Evolutionary conservation across 2,888 invertebrate species (phyloP).

Genomic region (Athrips mouffetella): DNA sequence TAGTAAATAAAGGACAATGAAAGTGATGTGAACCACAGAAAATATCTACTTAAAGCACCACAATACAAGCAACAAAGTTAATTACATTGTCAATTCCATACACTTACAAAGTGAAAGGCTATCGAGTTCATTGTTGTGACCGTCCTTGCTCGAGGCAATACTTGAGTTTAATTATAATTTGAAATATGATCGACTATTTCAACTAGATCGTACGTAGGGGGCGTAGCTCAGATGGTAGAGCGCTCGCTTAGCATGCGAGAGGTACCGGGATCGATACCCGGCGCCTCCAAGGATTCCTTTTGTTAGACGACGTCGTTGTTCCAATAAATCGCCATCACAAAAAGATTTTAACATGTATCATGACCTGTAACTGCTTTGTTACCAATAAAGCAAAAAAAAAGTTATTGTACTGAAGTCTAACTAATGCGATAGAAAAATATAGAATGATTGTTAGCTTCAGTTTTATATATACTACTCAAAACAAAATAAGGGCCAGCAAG

Average conservation of each 20-base stretch:
- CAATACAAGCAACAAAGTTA: not conserved
- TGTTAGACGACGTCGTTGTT: not conserved
- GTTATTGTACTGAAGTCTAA: no score
- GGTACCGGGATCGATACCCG: slow-evolving; percentile 78
- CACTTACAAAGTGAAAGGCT: slow-evolving; percentile 9
- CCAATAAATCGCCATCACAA: no score
- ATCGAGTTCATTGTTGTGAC: not conserved
- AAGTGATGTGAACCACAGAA: no score
- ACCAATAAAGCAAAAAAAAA: no score
- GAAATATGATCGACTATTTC: not conserved
- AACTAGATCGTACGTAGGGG: slow-evolving; percentile 41
- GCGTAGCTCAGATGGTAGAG: slow-evolving; percentile 79
- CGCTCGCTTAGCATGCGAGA: slow-evolving; percentile 79
- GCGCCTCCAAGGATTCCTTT: slow-evolving; percentile 61
- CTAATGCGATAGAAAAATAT: no score
- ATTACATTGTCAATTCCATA: not conserved
- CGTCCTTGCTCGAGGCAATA: slow-evolving; percentile 18
- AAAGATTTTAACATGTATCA: no score
- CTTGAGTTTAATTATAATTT: slow-evolving; percentile 17
- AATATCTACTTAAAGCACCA: no score
- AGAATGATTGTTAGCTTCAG: no score
- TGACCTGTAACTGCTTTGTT: no score
- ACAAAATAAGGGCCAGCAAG: no score
- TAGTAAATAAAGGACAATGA: no score
- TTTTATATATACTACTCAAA: no score